These are phyloP conservation scores for Megaustenia siamemsis DNA, from an alignment of 2,888 invertebrate genomes.

Conservation along the genomic window DNA sequence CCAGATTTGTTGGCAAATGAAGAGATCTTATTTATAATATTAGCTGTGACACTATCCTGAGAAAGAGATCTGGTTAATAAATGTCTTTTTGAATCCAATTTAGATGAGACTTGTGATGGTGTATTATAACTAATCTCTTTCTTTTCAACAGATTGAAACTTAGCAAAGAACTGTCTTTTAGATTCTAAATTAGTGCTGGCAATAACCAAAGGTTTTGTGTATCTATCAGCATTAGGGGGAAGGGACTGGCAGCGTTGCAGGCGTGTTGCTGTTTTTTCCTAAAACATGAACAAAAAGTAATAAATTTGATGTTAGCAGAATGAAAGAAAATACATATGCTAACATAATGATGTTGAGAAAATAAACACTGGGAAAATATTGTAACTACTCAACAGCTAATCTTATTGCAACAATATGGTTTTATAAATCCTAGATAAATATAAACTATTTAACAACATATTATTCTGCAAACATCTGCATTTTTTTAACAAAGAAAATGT, in stretches of 20 bases:
- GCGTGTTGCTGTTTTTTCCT: slow-evolving; percentile 27
- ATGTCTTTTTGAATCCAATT: slow-evolving; percentile 5
- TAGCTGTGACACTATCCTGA: slow-evolving; percentile 19
- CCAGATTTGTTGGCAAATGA: background rate
- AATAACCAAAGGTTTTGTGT: slow-evolving; percentile 22
- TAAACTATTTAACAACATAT: too few species aligned
- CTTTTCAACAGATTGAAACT: slow-evolving; percentile 31
- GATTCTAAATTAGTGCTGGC: slow-evolving; percentile 28
- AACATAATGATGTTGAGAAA: too few species aligned
- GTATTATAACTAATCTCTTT: background rate
- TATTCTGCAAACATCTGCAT: too few species aligned
- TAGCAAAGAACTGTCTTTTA: slow-evolving; percentile 4
- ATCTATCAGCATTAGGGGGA: slow-evolving; percentile 34
- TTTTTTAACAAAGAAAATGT: too few species aligned
- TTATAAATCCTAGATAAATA: too few species aligned
- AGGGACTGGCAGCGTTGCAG: slow-evolving; percentile 43
- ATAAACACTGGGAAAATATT: too few species aligned
- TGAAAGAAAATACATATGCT: too few species aligned
- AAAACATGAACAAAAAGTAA: slow-evolving; percentile 29
- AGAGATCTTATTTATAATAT: background rate
- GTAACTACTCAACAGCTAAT: too few species aligned
- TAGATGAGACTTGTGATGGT: background rate
- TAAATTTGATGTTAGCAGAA: background rate
- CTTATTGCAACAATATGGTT: too few species aligned
- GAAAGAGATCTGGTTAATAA: slow-evolving; percentile 14